Base-by-base conservation (phyloP, 2,888 invertebrate genomes). In the Drosophila neonasuta region DNA sequence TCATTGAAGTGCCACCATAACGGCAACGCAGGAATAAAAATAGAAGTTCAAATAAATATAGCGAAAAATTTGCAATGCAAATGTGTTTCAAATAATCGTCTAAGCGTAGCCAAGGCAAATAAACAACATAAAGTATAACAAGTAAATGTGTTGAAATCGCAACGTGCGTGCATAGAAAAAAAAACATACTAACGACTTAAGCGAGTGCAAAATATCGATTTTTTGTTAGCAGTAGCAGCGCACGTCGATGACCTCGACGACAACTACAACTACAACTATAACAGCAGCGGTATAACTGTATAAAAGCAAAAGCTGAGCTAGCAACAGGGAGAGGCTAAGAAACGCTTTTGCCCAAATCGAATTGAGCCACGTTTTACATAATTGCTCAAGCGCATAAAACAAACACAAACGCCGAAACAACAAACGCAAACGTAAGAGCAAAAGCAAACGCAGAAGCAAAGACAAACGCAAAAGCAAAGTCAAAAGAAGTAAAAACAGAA, bases 211-310 rank as follows among this genome's bases (percentile, higher is more conserved):
- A 79, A 70, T 85, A 85, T 79, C 57, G 79, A 73, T 86, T 81
- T 83, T 58, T 52, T 44, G 65, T 34, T 20, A 66, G 61, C 64
- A 68, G 41, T 20, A 66, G 61, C 64, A 64, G 62, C 49, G 59
- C 65, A 69, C 86, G 82, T 80, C 81, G 86, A 83, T 80, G 86
- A 82, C 83, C 82, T 82, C 82, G 83, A 76, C 81, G 71, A 65
- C 60, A 57, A 57, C 67, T 45, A 64, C 59, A 59, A 46, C 59
- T 24, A 49, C 48, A 46, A 52, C 20, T 11, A 45, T 32, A 44
- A 48, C 49, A 51, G 52, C 41, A 57, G 49, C 39, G 29, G 24
- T 24, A 63, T 20, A 57, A 65, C 56, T 60, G 44, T 60, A 49
- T 60, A 62, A 71, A 62, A 63, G 66, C 61, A 76, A 68, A 65